phyloP scores from a whole-genome alignment of 2,113 vertebrate species.

The Pterocles orientalis region DNA sequence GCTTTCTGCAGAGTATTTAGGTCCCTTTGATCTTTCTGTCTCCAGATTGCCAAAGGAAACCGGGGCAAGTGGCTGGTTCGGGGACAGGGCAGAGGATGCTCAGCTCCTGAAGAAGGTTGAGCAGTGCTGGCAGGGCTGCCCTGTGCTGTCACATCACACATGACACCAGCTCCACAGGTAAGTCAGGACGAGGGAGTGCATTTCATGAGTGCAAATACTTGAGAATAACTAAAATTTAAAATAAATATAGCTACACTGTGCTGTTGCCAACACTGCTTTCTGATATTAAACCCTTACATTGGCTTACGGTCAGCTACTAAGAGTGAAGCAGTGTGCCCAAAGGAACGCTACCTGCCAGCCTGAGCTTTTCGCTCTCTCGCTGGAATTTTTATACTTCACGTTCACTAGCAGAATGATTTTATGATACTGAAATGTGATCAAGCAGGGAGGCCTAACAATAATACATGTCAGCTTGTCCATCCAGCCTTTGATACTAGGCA shows the following conservation, averaged over 20 bases:
- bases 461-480: slow-evolving; percentile 14
- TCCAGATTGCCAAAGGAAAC: neutral
- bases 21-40: neutral
- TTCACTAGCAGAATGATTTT: neutral
- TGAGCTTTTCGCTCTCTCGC: neutral
- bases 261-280: neutral
- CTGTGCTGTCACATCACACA: accelerated
- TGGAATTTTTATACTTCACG: neutral
- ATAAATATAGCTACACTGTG: neutral
- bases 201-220: neutral
- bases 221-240: neutral
- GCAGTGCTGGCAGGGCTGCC: neutral
- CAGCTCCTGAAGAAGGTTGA: neutral
- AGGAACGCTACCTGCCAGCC: neutral
- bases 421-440: neutral
- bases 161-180: neutral
- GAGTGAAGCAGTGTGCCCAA: neutral
- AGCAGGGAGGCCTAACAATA: slow-evolving; percentile 2
- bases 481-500: slow-evolving; percentile 21
- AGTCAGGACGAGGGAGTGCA: neutral
- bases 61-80: neutral
- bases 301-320: neutral
- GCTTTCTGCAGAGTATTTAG: neutral
- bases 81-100: neutral
- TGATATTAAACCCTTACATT: neutral